Percentiles rank a stretch among this genome's conserved stretches.
These are phyloP conservation scores for Vanessa atalanta DNA, from an alignment of 1,140 invertebrate genomes.

Conservation along the genomic window DNA sequence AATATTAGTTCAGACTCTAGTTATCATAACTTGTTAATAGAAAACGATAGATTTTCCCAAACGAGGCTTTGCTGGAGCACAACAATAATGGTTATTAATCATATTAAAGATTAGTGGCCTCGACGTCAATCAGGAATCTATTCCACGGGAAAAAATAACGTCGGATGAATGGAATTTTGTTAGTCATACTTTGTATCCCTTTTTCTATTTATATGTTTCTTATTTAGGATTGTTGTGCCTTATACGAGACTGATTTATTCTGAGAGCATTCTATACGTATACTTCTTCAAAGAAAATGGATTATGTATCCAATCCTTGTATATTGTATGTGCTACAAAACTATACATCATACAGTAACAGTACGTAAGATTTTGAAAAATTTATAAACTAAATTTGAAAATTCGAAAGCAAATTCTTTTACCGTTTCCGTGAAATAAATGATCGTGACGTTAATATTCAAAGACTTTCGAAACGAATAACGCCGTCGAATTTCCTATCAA, in stretches of 20 bases:
- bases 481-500: not conserved
- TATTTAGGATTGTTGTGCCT: not conserved
- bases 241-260: too few relatives aligned
- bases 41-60: conserved; percentile 1
- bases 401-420: not conserved
- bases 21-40: conserved; percentile 14
- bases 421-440: not conserved
- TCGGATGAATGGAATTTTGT: conserved; percentile 6
- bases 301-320: too few relatives aligned
- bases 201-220: not conserved
- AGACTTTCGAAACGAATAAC: not conserved
- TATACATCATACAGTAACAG: too few relatives aligned
- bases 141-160: conserved; percentile 18
- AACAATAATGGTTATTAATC: conserved; percentile 32
- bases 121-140: conserved; percentile 26
- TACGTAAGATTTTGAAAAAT: not conserved
- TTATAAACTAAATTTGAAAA: not conserved
- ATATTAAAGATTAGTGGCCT: conserved; percentile 30
- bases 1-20: not conserved
- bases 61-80: conserved; percentile 13
- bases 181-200: conserved; percentile 1
- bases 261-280: too few relatives aligned
- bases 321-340: too few relatives aligned
- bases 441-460: conserved; percentile 1
- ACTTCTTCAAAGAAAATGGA: too few relatives aligned